Percentiles rank a stretch among this genome's conserved stretches.
These are phyloP conservation scores for Columba livia DNA, from an alignment of 2,113 vertebrate species.

Conservation along the genomic window DNA sequence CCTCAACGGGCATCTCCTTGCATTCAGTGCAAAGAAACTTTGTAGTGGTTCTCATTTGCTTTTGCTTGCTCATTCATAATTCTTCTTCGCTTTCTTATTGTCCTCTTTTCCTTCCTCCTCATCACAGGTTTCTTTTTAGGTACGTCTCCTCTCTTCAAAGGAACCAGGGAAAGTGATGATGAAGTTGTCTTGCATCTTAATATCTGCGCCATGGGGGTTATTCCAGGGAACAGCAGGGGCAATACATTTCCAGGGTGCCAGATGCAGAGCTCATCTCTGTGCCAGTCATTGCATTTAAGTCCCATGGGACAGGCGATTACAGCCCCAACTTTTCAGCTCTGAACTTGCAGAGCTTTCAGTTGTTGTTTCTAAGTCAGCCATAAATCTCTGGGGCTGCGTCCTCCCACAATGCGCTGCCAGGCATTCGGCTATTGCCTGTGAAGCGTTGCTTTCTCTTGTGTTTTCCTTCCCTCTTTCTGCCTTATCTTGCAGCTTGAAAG, in stretches of 20 bases:
- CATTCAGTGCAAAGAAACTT: neutral
- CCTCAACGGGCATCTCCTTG: neutral
- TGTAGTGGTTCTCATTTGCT: neutral
- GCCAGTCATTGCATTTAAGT: neutral
- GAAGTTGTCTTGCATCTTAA: neutral
- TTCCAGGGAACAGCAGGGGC: neutral
- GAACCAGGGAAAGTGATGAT: neutral
- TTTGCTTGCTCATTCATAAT: neutral
- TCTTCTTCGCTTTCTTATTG: neutral
- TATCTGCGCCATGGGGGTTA: fast-evolving
- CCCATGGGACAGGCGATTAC: neutral
- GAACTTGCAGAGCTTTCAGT: constrained; percentile 27
- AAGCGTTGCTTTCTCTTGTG: neutral
- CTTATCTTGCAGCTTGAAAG: neutral
- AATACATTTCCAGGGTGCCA: neutral
- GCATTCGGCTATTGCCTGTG: neutral
- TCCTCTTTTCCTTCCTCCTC: neutral
- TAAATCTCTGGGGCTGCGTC: constrained; percentile 26
- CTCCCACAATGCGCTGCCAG: neutral
- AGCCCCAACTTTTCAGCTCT: constrained; percentile 1
- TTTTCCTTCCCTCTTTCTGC: neutral
- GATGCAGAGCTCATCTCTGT: neutral
- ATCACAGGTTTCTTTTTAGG: neutral
- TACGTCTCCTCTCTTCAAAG: neutral
- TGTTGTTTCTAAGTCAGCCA: neutral